These are phyloP conservation scores for Ctena decussata DNA, from an alignment of 2,888 invertebrate species.

Conservation along the genomic window DNA sequence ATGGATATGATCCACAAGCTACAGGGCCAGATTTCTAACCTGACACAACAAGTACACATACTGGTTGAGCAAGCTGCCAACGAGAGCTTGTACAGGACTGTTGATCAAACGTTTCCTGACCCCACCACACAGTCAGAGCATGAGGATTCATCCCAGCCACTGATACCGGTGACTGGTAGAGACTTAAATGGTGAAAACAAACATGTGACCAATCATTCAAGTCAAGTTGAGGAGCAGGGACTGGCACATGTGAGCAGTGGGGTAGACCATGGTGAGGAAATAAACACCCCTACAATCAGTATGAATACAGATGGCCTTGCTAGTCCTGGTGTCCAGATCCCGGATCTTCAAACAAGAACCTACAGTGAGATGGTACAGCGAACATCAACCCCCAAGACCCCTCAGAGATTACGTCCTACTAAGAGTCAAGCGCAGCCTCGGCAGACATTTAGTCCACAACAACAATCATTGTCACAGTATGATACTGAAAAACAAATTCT, in stretches of 20 bases:
- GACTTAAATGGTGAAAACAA: no score
- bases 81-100: neutral
- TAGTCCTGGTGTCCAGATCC: neutral
- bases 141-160: neutral
- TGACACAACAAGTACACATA: neutral
- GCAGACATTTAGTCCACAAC: neutral
- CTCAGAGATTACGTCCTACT: neutral
- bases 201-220: neutral
- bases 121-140: neutral
- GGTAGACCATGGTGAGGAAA: neutral
- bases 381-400: conserved; percentile 2
- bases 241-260: neutral
- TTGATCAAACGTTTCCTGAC: neutral
- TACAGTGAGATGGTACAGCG: neutral
- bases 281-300: neutral
- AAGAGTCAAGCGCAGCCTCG: neutral
- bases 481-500: neutral
- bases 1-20: neutral
- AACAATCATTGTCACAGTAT: neutral
- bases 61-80: neutral
- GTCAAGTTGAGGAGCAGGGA: neutral
- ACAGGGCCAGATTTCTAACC: neutral
- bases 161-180: neutral
- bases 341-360: neutral
- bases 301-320: neutral